These are phyloP conservation scores for Rhopalosiphum nymphaeae DNA, from an alignment of 2,888 invertebrate species.

Conservation along the genomic window DNA sequence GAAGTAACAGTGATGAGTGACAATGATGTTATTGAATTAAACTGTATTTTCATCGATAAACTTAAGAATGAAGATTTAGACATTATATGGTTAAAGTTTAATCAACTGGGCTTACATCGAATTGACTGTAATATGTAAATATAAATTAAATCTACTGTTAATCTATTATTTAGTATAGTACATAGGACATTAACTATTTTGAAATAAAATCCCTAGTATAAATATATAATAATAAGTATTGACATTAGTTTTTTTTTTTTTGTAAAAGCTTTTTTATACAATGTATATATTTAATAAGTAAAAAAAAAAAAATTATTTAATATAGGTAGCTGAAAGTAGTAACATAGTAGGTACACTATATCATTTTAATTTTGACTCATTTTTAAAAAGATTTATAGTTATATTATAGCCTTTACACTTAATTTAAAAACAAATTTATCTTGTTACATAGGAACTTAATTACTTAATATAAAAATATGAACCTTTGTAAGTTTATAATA, in stretches of 20 bases:
- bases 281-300: too few relatives aligned
- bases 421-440: neutral
- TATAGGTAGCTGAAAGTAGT: neutral
- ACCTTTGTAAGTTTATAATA: neutral
- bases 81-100: constrained; percentile 35
- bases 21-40: constrained; percentile 50
- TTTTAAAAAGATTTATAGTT: neutral
- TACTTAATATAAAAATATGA: neutral
- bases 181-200: too few relatives aligned
- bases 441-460: neutral
- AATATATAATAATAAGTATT: too few relatives aligned
- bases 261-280: too few relatives aligned
- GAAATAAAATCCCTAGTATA: too few relatives aligned
- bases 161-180: constrained; percentile 1
- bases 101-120: constrained; percentile 4
- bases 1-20: constrained; percentile 33
- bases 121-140: constrained; percentile 29
- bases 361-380: neutral
- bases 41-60: constrained; percentile 32
- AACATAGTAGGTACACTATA: neutral
- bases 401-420: neutral
- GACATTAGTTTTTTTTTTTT: too few relatives aligned
- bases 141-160: constrained; percentile 1
- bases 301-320: neutral
- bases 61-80: neutral